Base-by-base conservation (phyloP, 2,797 vertebrate genomes). In the Pipistrellus kuhlii region DNA sequence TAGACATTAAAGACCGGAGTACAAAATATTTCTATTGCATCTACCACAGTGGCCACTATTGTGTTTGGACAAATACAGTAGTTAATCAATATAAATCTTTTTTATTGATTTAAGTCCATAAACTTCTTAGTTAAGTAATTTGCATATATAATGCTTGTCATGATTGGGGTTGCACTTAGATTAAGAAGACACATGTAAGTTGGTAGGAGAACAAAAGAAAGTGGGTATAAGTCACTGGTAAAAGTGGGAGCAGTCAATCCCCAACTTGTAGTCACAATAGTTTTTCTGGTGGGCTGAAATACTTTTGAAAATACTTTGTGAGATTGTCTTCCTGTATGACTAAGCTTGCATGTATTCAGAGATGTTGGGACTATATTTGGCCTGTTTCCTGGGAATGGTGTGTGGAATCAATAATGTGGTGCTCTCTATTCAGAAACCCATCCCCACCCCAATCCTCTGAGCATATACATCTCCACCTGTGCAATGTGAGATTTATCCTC, bases 281-380 rank as follows among this genome's bases (percentile, higher is more conserved):
- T 78, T 93, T 94, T 92, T 73, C 41, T 77, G 15, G 38, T 84
- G 59, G 25, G 5, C 17, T 81, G 62, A 88, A 76, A 90, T 25
- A 57, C 46, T 91, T 88, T 94, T 85, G 35, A 88, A 96, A 96
- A 85, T 75, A 62, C 6, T 59, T 69, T 59, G 13, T 90, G 53
- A 91, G 11, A 14, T 91, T 85, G 35, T 83, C 48, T 95, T 66
- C 41, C 46, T 66, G 4, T 64, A 62, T 8, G 9, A 27, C 10
- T 84, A 27, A 91, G 76, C 44, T 76, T 76, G 21, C 44, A 75
- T 84, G 41, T 82, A 32, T 82, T 88, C 30, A 57, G 55, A 69
- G 35, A 76, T 80, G 14, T 30, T 77, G 48, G 85, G 7, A 35
- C 23, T 88, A 8, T 8, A 53, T 77, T 81, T 88, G 48, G 15